A percentile compares a stretch with the other conserved stretches of the same genome.
Evolutionary conservation across 2,113 vertebrate genomes (phyloP).

Genomic region (Ranitomeya variabilis): DNA sequence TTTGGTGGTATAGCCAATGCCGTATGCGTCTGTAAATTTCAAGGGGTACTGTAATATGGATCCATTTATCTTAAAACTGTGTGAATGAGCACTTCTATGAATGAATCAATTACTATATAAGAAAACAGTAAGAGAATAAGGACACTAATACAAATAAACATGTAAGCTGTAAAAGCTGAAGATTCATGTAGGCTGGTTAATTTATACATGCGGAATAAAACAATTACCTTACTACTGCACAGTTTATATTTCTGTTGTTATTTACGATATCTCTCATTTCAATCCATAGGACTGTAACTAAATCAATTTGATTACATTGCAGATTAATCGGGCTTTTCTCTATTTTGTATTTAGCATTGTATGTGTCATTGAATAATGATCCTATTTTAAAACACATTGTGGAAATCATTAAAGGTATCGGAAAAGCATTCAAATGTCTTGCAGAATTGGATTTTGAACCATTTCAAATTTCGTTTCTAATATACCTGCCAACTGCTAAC

Average conservation of each 20-base stretch:
- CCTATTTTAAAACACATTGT: not conserved
- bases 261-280: not conserved
- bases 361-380: slow-evolving; percentile 30
- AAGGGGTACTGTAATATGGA: no score
- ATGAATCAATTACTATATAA: no score
- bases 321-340: slow-evolving; percentile 29
- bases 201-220: not conserved
- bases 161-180: not conserved
- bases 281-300: not conserved
- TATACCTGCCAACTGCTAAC: slow-evolving; percentile 4
- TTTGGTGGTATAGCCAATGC: no score
- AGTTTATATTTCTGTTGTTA: not conserved
- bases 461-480: slow-evolving; percentile 7
- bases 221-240: not conserved
- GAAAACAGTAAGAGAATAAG: no score
- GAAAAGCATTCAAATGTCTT: slow-evolving; percentile 15
- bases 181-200: not conserved
- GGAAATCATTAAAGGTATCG: slow-evolving; percentile 15
- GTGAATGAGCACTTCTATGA: no score
- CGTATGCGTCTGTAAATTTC: no score
- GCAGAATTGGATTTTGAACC: not conserved
- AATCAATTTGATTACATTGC: slow-evolving; percentile 30
- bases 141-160: not conserved
- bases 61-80: no score
- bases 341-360: slow-evolving; percentile 26